phyloP scores from a whole-genome alignment of 2,888 invertebrate species.

The Aphodius granarius region DNA sequence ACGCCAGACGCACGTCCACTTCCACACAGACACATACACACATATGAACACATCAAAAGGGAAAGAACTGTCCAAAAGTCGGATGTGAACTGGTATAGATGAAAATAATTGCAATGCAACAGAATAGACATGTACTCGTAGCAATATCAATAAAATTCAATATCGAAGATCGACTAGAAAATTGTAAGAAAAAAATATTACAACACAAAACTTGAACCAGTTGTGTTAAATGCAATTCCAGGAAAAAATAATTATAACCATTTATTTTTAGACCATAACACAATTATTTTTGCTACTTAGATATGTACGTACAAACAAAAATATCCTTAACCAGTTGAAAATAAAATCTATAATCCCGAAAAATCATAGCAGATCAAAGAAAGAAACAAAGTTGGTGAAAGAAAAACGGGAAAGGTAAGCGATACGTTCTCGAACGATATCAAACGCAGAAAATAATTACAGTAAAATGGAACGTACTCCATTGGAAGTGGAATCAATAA shows the following conservation, averaged over 20 bases:
- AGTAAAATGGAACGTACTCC: conserved; percentile 1
- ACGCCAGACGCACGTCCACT: background rate
- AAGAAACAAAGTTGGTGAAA: background rate
- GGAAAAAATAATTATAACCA: too few species aligned
- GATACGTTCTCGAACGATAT: background rate
- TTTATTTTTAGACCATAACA: too few species aligned
- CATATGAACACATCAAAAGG: background rate
- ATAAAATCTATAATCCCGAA: too few species aligned
- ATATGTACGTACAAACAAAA: too few species aligned
- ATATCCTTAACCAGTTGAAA: too few species aligned
- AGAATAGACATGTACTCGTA: background rate
- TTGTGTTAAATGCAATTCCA: too few species aligned
- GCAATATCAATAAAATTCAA: background rate
- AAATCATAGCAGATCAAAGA: background rate
- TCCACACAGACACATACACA: too few species aligned
- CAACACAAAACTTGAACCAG: too few species aligned
- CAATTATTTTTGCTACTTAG: too few species aligned
- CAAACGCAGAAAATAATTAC: background rate
- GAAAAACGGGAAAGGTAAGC: background rate
- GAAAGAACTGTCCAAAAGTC: background rate
- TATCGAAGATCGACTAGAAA: background rate
- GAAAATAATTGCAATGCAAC: background rate
- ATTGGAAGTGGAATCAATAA: background rate
- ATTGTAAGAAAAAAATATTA: background rate
- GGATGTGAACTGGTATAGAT: background rate